phyloP scores from a whole-genome alignment of 1,140 invertebrate genomes.

The Colletes latitarsis region DNA sequence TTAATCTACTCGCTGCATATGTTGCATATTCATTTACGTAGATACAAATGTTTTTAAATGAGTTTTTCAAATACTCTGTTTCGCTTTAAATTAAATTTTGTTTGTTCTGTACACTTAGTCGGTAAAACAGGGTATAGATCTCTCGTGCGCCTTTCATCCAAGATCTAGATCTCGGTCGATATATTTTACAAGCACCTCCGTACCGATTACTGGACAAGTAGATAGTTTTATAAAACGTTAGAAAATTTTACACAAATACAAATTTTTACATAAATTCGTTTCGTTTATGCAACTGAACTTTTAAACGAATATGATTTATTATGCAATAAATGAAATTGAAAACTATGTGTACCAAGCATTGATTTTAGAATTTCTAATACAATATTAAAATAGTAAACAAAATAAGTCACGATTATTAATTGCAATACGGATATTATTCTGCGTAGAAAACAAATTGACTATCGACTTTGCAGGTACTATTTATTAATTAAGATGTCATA shows the following conservation, averaged over 20 bases:
- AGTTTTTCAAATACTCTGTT: too few relatives aligned
- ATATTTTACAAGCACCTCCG: background rate
- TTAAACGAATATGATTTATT: background rate
- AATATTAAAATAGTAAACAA: too few relatives aligned
- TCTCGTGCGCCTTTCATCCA: background rate
- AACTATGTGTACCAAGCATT: too few relatives aligned
- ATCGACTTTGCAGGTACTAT: too few relatives aligned
- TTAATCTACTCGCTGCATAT: background rate
- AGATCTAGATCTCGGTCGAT: slow-evolving; percentile 16
- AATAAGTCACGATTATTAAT: too few relatives aligned
- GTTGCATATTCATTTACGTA: background rate
- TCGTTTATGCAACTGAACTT: background rate
- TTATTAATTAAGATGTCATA: background rate
- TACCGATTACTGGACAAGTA: background rate
- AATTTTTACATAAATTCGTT: background rate
- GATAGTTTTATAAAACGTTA: background rate
- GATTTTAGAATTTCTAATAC: background rate
- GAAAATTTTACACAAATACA: background rate
- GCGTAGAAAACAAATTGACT: too few relatives aligned
- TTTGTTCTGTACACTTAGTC: background rate
- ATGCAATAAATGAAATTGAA: too few relatives aligned
- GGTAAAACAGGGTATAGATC: slow-evolving; percentile 31
- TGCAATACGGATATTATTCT: too few relatives aligned
- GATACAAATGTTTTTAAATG: background rate
- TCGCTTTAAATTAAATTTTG: background rate